Evolutionary conservation across 2,797 vertebrate species (phyloP).

Genomic region (Trichosurus vulpecula): DNA sequence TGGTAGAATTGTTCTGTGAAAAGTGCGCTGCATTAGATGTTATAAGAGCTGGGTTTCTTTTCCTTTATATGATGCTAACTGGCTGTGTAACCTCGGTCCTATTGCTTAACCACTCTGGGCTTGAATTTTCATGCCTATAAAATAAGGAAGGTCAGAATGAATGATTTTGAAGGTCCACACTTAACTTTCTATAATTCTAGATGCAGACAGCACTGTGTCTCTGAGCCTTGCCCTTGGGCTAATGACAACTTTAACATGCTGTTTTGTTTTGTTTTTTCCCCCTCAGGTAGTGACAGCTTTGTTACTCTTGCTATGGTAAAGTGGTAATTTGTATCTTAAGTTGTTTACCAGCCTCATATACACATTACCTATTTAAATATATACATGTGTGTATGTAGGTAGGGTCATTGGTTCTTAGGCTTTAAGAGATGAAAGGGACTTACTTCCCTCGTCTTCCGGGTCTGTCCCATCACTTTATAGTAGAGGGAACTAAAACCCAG

Average conservation of each 20-base stretch:
- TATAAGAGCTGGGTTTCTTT: background rate
- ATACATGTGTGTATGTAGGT: background rate
- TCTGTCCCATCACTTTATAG: background rate
- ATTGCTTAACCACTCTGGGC: background rate
- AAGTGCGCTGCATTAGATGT: background rate
- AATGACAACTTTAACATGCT: background rate
- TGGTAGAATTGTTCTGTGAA: background rate
- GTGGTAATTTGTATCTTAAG: slow-evolving; percentile 7
- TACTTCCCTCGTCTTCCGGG: background rate
- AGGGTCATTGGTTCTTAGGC: background rate
- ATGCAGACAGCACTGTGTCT: background rate
- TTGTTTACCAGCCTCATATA: background rate
- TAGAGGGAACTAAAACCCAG: background rate
- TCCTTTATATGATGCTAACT: background rate
- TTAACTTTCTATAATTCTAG: background rate
- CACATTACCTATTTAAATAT: background rate
- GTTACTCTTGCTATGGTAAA: background rate
- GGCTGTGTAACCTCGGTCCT: background rate
- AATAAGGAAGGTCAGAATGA: background rate
- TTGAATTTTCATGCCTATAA: background rate
- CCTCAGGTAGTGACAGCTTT: background rate
- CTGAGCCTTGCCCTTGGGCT: background rate
- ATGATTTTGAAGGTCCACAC: background rate
- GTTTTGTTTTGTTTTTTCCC: background rate
- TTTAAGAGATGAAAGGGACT: background rate